A percentile compares a stretch with the other conserved stretches of the same genome.
Conservation (phyloP, 2,888 invertebrate genomes). For the Gandaritis pyraliata region DNA sequence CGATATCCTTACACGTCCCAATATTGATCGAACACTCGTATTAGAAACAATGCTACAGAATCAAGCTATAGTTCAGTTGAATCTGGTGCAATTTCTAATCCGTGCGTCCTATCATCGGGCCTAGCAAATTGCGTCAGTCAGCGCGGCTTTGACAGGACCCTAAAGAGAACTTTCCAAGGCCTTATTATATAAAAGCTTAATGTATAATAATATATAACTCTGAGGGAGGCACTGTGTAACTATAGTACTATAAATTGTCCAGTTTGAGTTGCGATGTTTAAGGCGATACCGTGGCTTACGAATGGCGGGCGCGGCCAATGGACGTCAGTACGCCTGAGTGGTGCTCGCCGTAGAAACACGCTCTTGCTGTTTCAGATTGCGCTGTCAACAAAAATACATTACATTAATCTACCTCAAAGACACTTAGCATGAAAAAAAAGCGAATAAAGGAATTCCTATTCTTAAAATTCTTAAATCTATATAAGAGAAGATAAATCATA, state of each 20-base stretch:
- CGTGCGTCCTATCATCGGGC: constrained; percentile 31
- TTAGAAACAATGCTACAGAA: constrained; percentile 31
- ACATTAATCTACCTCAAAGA: neutral
- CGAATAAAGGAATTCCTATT: too few species aligned
- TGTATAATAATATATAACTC: constrained; percentile 56
- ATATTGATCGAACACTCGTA: constrained; percentile 38
- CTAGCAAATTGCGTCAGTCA: constrained; percentile 43
- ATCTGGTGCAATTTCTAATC: constrained; percentile 1
- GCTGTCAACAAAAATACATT: constrained; percentile 56
- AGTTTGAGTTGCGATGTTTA: constrained; percentile 49
- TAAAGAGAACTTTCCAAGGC: constrained; percentile 37
- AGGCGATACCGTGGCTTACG: constrained; percentile 55
- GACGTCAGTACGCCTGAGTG: constrained; percentile 82
- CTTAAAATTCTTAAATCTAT: too few species aligned
- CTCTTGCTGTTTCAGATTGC: constrained; percentile 73
- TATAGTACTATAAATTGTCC: constrained; percentile 57
- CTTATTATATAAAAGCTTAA: constrained; percentile 56
- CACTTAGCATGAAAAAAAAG: too few species aligned
- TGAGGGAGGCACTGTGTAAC: constrained; percentile 60
- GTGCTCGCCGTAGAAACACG: constrained; percentile 76
- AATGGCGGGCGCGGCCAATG: constrained; percentile 65
- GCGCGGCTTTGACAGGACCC: constrained; percentile 31
- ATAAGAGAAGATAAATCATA: too few species aligned
- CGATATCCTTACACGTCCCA: constrained; percentile 48
- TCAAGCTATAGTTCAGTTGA: neutral